Evolutionary conservation across 2,113 vertebrate species (phyloP).

Genomic region (Hepsetus odoe): DNA sequence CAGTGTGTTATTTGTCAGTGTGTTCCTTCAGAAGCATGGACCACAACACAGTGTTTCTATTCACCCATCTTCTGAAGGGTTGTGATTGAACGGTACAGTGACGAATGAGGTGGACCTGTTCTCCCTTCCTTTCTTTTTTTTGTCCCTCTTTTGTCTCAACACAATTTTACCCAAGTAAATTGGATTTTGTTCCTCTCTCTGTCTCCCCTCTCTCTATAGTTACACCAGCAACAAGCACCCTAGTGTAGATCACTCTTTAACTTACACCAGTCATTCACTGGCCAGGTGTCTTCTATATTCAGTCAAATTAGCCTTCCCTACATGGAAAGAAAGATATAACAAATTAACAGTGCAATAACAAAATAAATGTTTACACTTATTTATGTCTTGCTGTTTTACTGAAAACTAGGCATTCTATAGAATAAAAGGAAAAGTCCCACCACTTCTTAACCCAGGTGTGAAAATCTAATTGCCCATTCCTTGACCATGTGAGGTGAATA

Average conservation of each 20-base stretch:
- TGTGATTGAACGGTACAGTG: constrained; percentile 71
- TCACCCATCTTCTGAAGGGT: constrained; percentile 61
- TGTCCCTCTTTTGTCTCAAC: constrained; percentile 35
- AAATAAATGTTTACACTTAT: constrained; percentile 45
- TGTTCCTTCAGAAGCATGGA: constrained; percentile 60
- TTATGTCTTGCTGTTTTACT: not conserved
- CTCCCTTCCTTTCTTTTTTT: constrained; percentile 42
- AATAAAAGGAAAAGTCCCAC: not conserved
- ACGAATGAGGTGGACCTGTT: constrained; percentile 66
- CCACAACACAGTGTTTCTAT: constrained; percentile 67
- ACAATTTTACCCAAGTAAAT: constrained; percentile 73
- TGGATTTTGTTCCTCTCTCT: constrained; percentile 70
- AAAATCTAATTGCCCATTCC: not conserved
- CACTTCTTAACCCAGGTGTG: not conserved
- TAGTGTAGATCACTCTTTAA: constrained; percentile 66
- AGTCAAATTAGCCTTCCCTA: not conserved
- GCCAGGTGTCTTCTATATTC: not conserved
- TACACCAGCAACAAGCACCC: constrained; percentile 66
- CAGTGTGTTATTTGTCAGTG: constrained; percentile 50
- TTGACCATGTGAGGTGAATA: not conserved
- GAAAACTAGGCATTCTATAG: not conserved
- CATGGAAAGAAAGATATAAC: not conserved
- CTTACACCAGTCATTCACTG: constrained; percentile 41
- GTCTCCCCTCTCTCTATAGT: constrained; percentile 28
- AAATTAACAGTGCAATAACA: constrained; percentile 37